Conservation (phyloP, 2,888 invertebrate genomes). For the Archaeoteleia sp. region DNA sequence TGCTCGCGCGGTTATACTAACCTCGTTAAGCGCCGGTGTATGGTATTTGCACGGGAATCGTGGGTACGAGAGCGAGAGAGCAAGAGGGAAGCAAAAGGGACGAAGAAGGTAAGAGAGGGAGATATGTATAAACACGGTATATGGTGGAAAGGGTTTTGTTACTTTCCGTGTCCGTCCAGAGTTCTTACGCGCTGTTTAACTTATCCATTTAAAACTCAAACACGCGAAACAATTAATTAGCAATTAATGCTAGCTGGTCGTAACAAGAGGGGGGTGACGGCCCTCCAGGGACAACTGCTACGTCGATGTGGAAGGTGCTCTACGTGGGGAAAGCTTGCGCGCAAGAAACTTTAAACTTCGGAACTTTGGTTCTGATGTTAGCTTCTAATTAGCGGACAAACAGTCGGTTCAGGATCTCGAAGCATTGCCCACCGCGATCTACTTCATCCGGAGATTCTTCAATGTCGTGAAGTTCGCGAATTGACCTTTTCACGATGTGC, state of each 20-base stretch:
- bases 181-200: conserved; percentile 67
- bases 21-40: conserved; percentile 59
- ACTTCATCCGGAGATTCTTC: conserved; percentile 1
- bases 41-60: conserved; percentile 50
- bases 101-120: conserved; percentile 27
- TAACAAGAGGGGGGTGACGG: conserved; percentile 45
- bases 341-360: conserved; percentile 73
- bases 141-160: conserved; percentile 37
- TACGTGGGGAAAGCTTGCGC: conserved; percentile 51
- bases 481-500: too few relatives aligned
- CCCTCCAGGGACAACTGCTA: conserved; percentile 53
- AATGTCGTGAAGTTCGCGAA: not conserved
- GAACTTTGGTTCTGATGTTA: conserved; percentile 72
- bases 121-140: conserved; percentile 5
- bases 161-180: conserved; percentile 47
- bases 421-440: conserved; percentile 54
- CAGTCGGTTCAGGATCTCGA: conserved; percentile 68
- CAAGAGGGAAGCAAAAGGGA: conserved; percentile 14
- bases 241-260: conserved; percentile 68
- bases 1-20: conserved; percentile 62
- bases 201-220: conserved; percentile 73
- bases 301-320: conserved; percentile 53
- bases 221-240: conserved; percentile 73
- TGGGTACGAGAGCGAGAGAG: conserved; percentile 38
- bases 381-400: conserved; percentile 75